Conservation (phyloP, 1,140 invertebrate genomes). For the Bactericera cockerelli region DNA sequence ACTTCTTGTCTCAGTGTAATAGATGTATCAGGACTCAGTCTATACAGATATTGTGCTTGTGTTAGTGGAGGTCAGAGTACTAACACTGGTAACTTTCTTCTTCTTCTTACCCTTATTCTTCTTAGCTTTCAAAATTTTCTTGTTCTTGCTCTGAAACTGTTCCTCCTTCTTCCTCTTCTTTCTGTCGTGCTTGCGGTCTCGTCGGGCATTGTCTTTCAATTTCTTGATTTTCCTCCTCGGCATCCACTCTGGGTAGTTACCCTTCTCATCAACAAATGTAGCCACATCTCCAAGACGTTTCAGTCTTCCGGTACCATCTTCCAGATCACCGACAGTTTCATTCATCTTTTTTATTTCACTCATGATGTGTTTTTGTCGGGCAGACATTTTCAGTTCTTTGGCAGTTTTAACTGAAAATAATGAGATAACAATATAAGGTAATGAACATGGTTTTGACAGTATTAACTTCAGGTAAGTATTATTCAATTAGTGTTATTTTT, state of each 20-base stretch:
- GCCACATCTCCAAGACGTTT: not conserved
- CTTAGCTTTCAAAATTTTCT: not conserved
- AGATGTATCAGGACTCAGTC: too few relatives aligned
- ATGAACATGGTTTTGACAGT: too few relatives aligned
- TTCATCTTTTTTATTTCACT: not conserved
- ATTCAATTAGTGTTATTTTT: too few relatives aligned
- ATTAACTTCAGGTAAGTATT: too few relatives aligned
- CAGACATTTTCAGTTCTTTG: constrained; percentile 5
- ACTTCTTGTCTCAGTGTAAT: too few relatives aligned
- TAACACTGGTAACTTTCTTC: too few relatives aligned
- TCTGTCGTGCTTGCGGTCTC: not conserved
- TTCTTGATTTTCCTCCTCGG: not conserved
- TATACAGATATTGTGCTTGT: too few relatives aligned
- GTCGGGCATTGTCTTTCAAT: not conserved
- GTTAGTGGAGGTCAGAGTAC: too few relatives aligned
- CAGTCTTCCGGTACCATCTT: not conserved
- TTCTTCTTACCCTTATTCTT: not conserved
- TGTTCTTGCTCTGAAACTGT: not conserved
- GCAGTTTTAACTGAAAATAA: not conserved
- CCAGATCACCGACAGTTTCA: not conserved
- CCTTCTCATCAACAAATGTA: not conserved
- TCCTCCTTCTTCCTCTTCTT: constrained; percentile 1
- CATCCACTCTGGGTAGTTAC: not conserved
- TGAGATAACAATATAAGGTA: not conserved
- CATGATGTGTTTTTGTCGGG: constrained; percentile 2